These are phyloP conservation scores for Urosaurus nigricauda DNA, from an alignment of 2,797 vertebrate genomes.

Conservation along the genomic window DNA sequence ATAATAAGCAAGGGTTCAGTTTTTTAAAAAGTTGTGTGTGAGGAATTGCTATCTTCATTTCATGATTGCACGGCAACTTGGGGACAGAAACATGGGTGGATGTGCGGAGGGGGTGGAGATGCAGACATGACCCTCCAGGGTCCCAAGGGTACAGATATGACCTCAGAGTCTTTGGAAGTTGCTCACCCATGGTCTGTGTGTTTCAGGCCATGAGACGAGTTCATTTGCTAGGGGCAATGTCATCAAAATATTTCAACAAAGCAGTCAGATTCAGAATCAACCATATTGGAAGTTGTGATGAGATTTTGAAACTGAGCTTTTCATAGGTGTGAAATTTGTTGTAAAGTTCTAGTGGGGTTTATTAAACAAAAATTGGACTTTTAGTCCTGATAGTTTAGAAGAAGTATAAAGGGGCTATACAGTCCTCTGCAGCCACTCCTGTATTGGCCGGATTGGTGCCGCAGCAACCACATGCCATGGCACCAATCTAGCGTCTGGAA, in stretches of 20 bases:
- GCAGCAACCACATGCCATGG: no score
- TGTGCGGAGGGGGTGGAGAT: no score
- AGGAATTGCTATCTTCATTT: no score
- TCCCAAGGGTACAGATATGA: neutral
- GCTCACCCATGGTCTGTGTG: neutral
- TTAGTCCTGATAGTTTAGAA: neutral
- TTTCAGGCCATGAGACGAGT: neutral
- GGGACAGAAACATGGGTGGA: no score
- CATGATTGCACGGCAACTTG: no score
- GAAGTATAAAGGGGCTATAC: no score
- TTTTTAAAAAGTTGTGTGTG: no score
- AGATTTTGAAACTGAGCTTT: neutral
- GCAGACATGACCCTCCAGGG: neutral
- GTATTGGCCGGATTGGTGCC: no score
- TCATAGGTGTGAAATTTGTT: neutral
- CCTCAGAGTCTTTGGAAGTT: no score
- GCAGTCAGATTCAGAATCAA: neutral
- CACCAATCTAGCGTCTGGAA: no score
- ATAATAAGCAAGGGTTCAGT: no score
- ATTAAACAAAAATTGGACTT: neutral
- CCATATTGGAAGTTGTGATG: neutral
- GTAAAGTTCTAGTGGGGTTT: neutral
- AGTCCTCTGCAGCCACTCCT: no score
- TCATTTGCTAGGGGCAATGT: neutral
- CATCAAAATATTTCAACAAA: neutral